Evolutionary conservation across 1,140 invertebrate genomes (phyloP), one percentile per base, ranked within the genome.

Genomic region (Aphidius ervi): DNA sequence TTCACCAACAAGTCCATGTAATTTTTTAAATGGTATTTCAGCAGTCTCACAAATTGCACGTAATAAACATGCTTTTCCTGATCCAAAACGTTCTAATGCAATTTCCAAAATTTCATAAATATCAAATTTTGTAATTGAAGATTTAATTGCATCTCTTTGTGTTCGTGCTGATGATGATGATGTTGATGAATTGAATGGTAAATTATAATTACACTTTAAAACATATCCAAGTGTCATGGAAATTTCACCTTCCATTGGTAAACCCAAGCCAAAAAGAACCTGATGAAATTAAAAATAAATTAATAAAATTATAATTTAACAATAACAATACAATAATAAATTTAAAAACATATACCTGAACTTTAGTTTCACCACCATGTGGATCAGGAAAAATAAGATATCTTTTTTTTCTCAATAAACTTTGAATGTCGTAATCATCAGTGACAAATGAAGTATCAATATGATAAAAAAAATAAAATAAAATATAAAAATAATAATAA

Each of bases 21-120:
- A 79, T 74, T 83, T 80, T 65, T 84, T 81, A 61, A 89, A 85
- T 42, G 87, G 86, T 46, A 82, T 82, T 66, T 86, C 83, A 0
- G 87, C 83, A 5, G 85, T 82, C 76, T 90, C 88, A 68, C 88
- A 90, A 65, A 90, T 85, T 56, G 86, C 85, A 67, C 86, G 82
- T n/a, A 89, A 76, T 42, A 90, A 77, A 74, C 88, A 90, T 58
- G 82, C 81, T 62, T 84, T 81, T 2, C 87, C 88, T 6, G 58
- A 69, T 56, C 67, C 68, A 9, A 70, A 79, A 74, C 76, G 72
- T 66, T 81, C 76, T 46, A 81, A 71, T 71, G 82, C 81, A 53
- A 79, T 78, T 68, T 83, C 81, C 56, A 85, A 70, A 55, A 85
- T 76, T 67, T 81, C 81, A 68, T 84, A 84, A 63, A 84, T 77